phyloP scores from a whole-genome alignment of 2,888 invertebrate species.

The Cacoxenus indagator region DNA sequence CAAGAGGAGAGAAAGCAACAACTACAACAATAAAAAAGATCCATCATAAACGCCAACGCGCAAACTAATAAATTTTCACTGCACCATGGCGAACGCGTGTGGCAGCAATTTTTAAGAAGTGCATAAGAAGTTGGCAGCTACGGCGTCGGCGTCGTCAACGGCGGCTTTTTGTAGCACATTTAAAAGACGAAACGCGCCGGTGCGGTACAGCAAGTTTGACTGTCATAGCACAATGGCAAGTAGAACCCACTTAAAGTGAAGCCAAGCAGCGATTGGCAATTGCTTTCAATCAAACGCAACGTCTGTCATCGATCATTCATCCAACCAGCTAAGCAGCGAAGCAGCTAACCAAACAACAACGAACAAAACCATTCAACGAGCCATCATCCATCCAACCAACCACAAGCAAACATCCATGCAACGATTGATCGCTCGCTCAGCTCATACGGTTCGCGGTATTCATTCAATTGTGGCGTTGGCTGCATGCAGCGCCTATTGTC shows the following conservation, averaged over 20 bases:
- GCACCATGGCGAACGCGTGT: slow-evolving; percentile 40
- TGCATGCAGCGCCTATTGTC: slow-evolving; percentile 34
- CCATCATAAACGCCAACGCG: slow-evolving; percentile 45
- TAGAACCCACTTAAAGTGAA: slow-evolving; percentile 2
- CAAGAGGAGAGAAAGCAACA: too few species aligned
- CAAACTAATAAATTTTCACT: slow-evolving; percentile 49
- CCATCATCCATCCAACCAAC: slow-evolving; percentile 3
- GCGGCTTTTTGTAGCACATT: not conserved
- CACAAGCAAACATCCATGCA: not conserved
- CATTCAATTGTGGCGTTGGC: slow-evolving; percentile 8
- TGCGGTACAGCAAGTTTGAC: slow-evolving; percentile 1
- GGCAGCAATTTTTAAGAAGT: slow-evolving; percentile 48
- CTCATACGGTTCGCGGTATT: not conserved
- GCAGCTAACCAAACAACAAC: not conserved
- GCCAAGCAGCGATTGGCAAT: slow-evolving; percentile 40
- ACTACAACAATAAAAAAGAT: slow-evolving; percentile 36
- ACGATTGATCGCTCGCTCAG: slow-evolving; percentile 8
- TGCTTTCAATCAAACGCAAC: slow-evolving; percentile 68
- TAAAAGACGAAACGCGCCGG: slow-evolving; percentile 22
- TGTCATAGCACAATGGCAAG: not conserved
- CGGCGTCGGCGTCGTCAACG: not conserved
- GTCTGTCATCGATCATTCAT: slow-evolving; percentile 67
- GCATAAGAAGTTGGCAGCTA: slow-evolving; percentile 20
- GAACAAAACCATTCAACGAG: not conserved
- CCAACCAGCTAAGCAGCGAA: slow-evolving; percentile 14